Evolutionary conservation across 2,113 vertebrate genomes (phyloP).

Genomic region (Hippocampus zosterae): DNA sequence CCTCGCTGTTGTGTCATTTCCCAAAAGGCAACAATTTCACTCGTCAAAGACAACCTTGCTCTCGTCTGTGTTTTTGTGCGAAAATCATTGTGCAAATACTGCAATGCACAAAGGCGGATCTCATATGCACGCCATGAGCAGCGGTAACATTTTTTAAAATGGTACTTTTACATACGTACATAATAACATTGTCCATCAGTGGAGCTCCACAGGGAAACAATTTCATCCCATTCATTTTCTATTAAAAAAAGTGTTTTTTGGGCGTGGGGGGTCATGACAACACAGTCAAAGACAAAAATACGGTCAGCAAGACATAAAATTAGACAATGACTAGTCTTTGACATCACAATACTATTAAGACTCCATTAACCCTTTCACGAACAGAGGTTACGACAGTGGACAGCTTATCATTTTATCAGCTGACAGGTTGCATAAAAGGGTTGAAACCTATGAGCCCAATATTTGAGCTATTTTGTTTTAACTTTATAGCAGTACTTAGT

Average conservation of each 20-base stretch:
- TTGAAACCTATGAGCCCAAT: not conserved
- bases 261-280: too few relatives aligned
- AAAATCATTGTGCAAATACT: not conserved
- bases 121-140: too few relatives aligned
- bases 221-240: not conserved
- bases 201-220: not conserved
- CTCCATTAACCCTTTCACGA: not conserved
- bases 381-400: too few relatives aligned
- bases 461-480: not conserved
- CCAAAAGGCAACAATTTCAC: slow-evolving; percentile 13
- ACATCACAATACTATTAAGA: not conserved
- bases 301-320: too few relatives aligned
- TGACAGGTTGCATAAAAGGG: too few relatives aligned
- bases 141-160: too few relatives aligned
- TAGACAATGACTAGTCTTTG: too few relatives aligned
- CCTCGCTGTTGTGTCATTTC: not conserved
- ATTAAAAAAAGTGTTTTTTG: not conserved
- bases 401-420: too few relatives aligned
- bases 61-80: not conserved
- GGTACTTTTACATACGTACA: too few relatives aligned
- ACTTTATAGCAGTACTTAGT: not conserved
- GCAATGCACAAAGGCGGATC: not conserved
- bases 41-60: slow-evolving; percentile 4
- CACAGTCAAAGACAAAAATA: too few relatives aligned
- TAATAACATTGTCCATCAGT: too few relatives aligned